Evolutionary conservation across 2,888 invertebrate species (phyloP).

Genomic region (Atethmia centrago): DNA sequence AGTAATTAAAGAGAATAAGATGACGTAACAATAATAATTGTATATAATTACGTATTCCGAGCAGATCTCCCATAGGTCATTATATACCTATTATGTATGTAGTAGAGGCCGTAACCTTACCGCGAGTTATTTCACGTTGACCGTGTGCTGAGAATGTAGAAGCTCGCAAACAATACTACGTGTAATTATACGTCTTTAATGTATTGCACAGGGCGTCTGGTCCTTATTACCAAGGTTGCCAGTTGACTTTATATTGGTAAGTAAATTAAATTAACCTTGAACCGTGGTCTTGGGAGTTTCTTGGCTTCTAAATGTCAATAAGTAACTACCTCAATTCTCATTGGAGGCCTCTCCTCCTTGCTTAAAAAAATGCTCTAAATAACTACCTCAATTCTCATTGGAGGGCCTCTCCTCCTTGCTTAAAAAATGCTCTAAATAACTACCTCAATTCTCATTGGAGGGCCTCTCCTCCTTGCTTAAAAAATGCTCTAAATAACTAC

Average conservation of each 20-base stretch:
- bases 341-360: no score
- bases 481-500: no score
- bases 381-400: no score
- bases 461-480: no score
- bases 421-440: no score
- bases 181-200: slow-evolving; percentile 54
- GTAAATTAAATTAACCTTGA: background rate
- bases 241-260: background rate
- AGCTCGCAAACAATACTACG: slow-evolving; percentile 55
- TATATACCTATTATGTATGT: slow-evolving; percentile 42
- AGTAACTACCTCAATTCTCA: no score
- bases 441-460: no score
- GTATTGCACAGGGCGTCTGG: slow-evolving; percentile 41
- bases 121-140: slow-evolving; percentile 42
- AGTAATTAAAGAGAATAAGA: slow-evolving; percentile 51
- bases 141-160: slow-evolving; percentile 52
- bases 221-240: slow-evolving; percentile 34
- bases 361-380: no score
- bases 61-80: slow-evolving; percentile 62
- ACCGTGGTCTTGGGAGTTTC: background rate
- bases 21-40: slow-evolving; percentile 55
- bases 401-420: no score
- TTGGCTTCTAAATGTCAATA: background rate
- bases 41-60: slow-evolving; percentile 54
- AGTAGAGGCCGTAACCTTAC: slow-evolving; percentile 49